Percentiles rank a stretch among this genome's conserved stretches.
These are phyloP conservation scores for Oasisia sp. DNA, from an alignment of 2,888 invertebrate genomes.

Conservation along the genomic window DNA sequence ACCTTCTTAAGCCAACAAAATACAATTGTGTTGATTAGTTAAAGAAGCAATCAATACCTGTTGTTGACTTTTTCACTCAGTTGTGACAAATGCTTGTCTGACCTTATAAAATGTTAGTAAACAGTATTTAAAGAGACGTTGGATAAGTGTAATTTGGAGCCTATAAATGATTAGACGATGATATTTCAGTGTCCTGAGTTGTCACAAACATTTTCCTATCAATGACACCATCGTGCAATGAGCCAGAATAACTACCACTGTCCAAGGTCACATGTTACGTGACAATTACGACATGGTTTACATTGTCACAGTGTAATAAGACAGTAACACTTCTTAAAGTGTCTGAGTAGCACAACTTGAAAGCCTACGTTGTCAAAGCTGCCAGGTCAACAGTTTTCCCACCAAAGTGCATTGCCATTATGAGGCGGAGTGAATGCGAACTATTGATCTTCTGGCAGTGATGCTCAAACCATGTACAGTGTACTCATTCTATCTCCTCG, in stretches of 20 bases:
- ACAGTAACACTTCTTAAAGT: background rate
- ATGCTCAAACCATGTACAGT: background rate
- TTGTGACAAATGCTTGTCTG: background rate
- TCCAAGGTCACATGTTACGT: background rate
- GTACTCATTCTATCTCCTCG: background rate
- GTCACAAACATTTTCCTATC: background rate
- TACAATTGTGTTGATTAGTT: background rate
- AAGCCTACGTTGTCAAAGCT: background rate
- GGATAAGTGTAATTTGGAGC: background rate
- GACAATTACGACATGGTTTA: background rate
- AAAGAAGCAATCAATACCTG: background rate
- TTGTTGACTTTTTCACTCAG: background rate
- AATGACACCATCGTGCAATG: background rate
- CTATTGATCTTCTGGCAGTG: background rate
- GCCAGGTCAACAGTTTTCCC: background rate
- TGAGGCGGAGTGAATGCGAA: background rate
- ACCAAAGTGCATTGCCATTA: background rate
- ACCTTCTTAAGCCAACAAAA: background rate
- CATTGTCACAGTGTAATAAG: background rate
- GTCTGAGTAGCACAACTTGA: background rate
- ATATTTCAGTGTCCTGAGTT: background rate
- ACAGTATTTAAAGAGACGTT: background rate
- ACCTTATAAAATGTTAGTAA: too few species aligned
- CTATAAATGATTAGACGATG: background rate
- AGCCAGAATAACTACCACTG: background rate